These are phyloP conservation scores for Tapirus terrestris DNA, from an alignment of 2,113 vertebrate genomes.

Conservation along the genomic window DNA sequence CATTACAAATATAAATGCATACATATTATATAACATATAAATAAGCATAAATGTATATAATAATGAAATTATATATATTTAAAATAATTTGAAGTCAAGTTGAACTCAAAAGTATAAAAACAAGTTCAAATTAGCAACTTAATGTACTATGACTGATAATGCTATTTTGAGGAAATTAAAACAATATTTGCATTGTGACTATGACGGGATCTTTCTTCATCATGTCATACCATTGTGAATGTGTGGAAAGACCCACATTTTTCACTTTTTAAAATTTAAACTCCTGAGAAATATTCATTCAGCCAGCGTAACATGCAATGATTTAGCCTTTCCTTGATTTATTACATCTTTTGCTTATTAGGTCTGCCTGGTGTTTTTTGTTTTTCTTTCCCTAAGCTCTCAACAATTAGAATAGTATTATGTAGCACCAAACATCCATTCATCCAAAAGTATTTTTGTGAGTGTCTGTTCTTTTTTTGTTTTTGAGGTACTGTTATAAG, in stretches of 20 bases:
- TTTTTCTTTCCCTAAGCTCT: not conserved
- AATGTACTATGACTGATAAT: not conserved
- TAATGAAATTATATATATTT: not conserved
- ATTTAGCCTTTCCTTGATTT: slow-evolving; percentile 5
- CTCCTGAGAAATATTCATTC: not conserved
- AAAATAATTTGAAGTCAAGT: slow-evolving; percentile 35
- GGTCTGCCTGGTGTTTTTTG: not conserved
- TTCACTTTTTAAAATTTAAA: not conserved
- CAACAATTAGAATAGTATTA: not conserved
- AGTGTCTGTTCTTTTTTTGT: not conserved
- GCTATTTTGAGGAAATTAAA: slow-evolving; percentile 53
- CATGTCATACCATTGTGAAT: not conserved
- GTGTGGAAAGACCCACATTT: not conserved
- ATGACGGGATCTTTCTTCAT: not conserved
- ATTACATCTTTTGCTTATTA: not conserved
- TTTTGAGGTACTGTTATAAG: not conserved
- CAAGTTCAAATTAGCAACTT: slow-evolving; percentile 56
- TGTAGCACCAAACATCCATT: not conserved
- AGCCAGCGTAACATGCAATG: not conserved
- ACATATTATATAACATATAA: not conserved
- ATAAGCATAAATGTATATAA: not conserved
- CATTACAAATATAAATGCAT: not conserved
- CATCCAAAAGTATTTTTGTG: not conserved
- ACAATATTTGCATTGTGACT: not conserved
- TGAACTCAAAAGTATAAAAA: slow-evolving; percentile 26